These are phyloP conservation scores for Tupaia chinensis DNA, from an alignment of 2,113 vertebrate genomes.

Conservation along the genomic window DNA sequence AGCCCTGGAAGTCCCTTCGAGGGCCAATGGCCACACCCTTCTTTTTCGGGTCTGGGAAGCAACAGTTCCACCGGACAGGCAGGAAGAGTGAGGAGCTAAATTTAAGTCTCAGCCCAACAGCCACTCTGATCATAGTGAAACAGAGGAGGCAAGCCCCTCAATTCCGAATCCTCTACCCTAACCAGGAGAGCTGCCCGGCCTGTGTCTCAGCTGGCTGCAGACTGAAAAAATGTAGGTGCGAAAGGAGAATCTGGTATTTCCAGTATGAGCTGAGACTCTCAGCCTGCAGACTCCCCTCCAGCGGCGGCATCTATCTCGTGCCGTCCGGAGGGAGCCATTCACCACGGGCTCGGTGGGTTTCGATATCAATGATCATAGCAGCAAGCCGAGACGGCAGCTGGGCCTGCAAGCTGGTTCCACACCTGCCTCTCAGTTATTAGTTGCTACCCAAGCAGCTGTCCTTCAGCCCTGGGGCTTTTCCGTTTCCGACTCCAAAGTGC, in stretches of 20 bases:
- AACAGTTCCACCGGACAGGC: background rate
- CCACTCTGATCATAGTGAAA: background rate
- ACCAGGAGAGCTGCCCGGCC: background rate
- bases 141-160: background rate
- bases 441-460: slow-evolving; percentile 71
- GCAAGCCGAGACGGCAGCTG: slow-evolving; percentile 29
- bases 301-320: background rate
- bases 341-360: background rate
- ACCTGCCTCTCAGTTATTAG: slow-evolving; percentile 67
- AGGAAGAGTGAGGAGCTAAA: background rate
- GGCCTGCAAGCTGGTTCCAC: background rate
- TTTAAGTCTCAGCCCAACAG: background rate
- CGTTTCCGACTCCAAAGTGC: slow-evolving; percentile 70
- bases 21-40: background rate
- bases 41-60: background rate
- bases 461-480: slow-evolving; percentile 74
- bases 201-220: background rate
- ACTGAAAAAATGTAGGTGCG: background rate
- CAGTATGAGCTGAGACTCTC: background rate
- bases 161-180: background rate
- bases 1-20: background rate
- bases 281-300: background rate
- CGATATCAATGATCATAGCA: slow-evolving; percentile 23
- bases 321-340: background rate
- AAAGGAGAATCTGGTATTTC: background rate